Evolutionary conservation across 2,888 invertebrate species (phyloP), one percentile per base, ranked within the genome.

Genomic region (Mylabris sibirica): DNA sequence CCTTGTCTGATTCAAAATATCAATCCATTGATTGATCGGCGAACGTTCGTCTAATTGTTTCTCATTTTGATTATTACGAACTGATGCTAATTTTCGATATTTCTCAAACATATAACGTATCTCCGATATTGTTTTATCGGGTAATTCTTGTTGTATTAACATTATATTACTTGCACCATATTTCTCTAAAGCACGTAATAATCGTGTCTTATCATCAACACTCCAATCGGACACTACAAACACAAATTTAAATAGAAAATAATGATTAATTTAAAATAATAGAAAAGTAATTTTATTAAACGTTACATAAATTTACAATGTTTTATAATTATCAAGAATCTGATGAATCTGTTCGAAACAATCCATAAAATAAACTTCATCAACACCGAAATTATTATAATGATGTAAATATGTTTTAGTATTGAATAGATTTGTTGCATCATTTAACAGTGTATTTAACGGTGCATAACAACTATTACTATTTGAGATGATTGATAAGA

Each of bases 351-450:
- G 84, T 49, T 86, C 84, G 79, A 88, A 88, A n/a, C 86, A 82
- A 71, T 83, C 78, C 59, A 85, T 75, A 77, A 88, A 87, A 71
- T 86, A 84, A 49, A 85, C 82, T 53, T 87, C 86, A 69, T 85
- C 84, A 44, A 88, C 76, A 41, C 84, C 86, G 76, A 82, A 86
- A 69, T 86, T 85, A 71, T 82, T 83, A 75, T 87, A 88, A 68
- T 87, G 87, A 80, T 88, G 88, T 44, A 88, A 76, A 78, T 86
- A 88, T 9, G 88, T 87, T 38, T 84, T 83, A 76, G 86, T 82
- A 2, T 82, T 80, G 75, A 86, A 88, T 66, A 85, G 80, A 65
- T 80, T 84, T 87, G 86, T 87, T 3, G 87, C 86, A 74, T 86
- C 86, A 8, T 81, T 81, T 26, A 87, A 76, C 35, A 87, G 79